A percentile compares a stretch with the other conserved stretches of the same genome.
Evolutionary conservation across 2,888 invertebrate species (phyloP).

Genomic region (Ecdyonurus torrentis): DNA sequence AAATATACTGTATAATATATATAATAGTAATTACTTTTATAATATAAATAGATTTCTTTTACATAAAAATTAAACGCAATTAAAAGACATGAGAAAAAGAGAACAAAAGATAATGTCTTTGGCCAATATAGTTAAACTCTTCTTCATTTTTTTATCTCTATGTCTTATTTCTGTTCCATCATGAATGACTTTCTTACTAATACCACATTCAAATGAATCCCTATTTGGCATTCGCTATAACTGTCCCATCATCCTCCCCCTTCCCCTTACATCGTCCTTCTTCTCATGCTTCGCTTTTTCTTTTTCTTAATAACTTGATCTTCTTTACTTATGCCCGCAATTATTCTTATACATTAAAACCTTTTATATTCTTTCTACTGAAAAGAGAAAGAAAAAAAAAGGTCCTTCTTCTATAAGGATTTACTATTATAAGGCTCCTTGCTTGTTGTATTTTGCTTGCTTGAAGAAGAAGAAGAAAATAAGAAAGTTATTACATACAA

Average conservation of each 20-base stretch:
- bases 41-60: neutral
- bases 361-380: constrained; percentile 21
- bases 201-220: neutral
- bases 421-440: neutral
- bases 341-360: constrained; percentile 31
- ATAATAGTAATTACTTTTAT: neutral
- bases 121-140: neutral
- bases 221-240: neutral
- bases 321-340: constrained; percentile 29
- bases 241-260: neutral
- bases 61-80: neutral
- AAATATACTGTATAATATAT: neutral
- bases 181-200: neutral
- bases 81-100: too few species aligned
- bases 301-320: constrained; percentile 1
- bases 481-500: neutral
- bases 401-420: neutral
- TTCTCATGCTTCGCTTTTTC: neutral
- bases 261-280: too few species aligned
- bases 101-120: neutral
- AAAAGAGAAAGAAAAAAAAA: neutral
- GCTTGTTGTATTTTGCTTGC: neutral
- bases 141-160: neutral
- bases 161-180: too few species aligned
- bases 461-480: neutral